These are phyloP conservation scores for Zoanthus gigantus DNA, from an alignment of 92 coral and sea anemone species.

Conservation along the genomic window DNA sequence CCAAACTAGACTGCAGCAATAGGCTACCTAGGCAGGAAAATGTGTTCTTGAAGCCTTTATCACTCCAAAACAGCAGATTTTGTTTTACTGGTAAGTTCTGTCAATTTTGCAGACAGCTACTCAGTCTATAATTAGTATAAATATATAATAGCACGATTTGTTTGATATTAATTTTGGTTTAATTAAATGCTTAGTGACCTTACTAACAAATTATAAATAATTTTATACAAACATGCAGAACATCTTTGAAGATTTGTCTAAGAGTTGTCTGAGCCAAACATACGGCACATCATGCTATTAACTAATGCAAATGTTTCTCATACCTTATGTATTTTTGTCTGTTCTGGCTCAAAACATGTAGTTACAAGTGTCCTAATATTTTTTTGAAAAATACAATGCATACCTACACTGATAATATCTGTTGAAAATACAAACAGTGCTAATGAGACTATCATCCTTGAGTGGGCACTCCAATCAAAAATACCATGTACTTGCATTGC, in stretches of 20 bases:
- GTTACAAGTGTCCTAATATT: conserved; percentile 23
- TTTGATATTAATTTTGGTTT: conserved; percentile 12
- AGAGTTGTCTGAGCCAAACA: conserved; percentile 3
- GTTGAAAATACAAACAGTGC: conserved; percentile 10
- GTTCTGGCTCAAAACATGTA: conserved; percentile 14
- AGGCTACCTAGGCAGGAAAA: conserved; percentile 1
- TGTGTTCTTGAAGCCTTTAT: not conserved
- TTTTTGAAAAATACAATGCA: conserved; percentile 11
- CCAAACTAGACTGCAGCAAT: not conserved
- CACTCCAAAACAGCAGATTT: conserved; percentile 3
- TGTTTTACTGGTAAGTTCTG: not conserved
- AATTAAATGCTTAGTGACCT: conserved; percentile 9
- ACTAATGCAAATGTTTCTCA: conserved; percentile 23
- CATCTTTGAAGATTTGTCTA: conserved; percentile 12
- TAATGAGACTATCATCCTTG: conserved; percentile 31
- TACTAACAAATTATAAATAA: conserved; percentile 1
- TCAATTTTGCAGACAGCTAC: conserved; percentile 7
- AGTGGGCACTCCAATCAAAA: conserved; percentile 23
- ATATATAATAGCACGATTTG: conserved; percentile 6
- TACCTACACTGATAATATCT: conserved; percentile 31
- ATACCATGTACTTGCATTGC: conserved; percentile 30
- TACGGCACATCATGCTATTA: conserved; percentile 4
- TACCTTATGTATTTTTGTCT: conserved; percentile 13
- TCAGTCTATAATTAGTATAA: conserved; percentile 7
- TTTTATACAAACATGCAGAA: conserved; percentile 1